Percentiles rank a stretch among this genome's conserved stretches.
phyloP scores from a whole-genome alignment of 2,888 invertebrate genomes.

The Dolomedes plantarius region DNA sequence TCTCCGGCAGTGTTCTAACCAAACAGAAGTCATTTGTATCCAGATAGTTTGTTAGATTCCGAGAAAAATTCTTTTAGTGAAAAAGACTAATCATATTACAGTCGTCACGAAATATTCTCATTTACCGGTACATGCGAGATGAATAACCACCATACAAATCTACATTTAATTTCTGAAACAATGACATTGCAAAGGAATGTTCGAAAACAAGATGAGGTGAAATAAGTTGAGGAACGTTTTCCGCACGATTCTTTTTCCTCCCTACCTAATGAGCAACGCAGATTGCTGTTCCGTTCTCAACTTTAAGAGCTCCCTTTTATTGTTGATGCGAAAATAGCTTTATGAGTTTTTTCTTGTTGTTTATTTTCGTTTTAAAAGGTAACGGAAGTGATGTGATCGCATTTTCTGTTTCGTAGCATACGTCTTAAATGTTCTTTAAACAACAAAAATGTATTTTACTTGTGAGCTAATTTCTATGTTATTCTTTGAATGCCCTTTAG shows the following conservation, averaged over 20 bases:
- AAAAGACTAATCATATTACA: slow-evolving; percentile 1
- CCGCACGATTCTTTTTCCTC: not conserved
- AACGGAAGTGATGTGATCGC: too few relatives aligned
- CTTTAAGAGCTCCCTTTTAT: too few relatives aligned
- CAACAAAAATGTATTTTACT: too few relatives aligned
- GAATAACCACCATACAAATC: not conserved
- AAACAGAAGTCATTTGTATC: not conserved
- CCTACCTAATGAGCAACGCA: not conserved
- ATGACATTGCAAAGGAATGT: not conserved
- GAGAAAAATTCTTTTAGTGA: not conserved
- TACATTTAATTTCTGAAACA: not conserved
- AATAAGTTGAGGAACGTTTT: not conserved
- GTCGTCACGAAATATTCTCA: not conserved
- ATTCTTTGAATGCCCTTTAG: too few relatives aligned
- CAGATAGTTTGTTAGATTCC: not conserved
- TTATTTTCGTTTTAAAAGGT: too few relatives aligned
- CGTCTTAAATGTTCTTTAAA: too few relatives aligned
- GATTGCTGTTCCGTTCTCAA: not conserved
- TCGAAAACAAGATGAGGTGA: not conserved
- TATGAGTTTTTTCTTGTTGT: too few relatives aligned
- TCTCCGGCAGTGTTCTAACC: not conserved
- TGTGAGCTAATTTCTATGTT: too few relatives aligned
- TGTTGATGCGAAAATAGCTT: too few relatives aligned
- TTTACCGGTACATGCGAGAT: not conserved
- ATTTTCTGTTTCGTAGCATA: too few relatives aligned